Conservation (phyloP, 2,888 invertebrate genomes). For the Leptinotarsa peninsularis region DNA sequence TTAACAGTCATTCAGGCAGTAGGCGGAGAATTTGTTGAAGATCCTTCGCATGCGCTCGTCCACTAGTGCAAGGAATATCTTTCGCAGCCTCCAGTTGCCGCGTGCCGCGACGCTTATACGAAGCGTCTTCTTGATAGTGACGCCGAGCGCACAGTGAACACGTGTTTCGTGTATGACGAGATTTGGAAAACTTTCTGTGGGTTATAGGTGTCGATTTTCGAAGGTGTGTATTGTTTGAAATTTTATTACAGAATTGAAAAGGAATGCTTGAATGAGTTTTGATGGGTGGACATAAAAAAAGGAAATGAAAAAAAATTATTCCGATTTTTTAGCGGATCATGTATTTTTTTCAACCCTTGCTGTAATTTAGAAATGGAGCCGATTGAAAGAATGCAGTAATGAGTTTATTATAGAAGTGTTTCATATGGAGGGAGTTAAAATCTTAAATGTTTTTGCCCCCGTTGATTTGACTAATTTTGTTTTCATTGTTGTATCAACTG, state of each 20-base stretch:
- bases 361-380: too few relatives aligned
- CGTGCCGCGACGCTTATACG: conserved; percentile 48
- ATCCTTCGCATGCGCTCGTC: conserved; percentile 57
- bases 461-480: too few relatives aligned
- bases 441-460: too few relatives aligned
- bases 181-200: conserved; percentile 13
- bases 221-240: neutral
- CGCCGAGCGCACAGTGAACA: conserved; percentile 37
- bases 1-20: conserved; percentile 61
- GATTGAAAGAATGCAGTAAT: too few relatives aligned
- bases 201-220: conserved; percentile 17
- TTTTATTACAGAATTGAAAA: neutral
- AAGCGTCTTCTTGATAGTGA: conserved; percentile 35
- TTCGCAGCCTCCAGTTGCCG: conserved; percentile 59
- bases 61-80: conserved; percentile 24
- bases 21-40: conserved; percentile 54
- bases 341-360: too few relatives aligned
- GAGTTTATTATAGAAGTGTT: too few relatives aligned
- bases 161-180: conserved; percentile 31
- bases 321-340: too few relatives aligned
- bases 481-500: too few relatives aligned
- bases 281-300: too few relatives aligned
- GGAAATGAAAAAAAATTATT: too few relatives aligned
- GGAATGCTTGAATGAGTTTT: too few relatives aligned
- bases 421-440: too few relatives aligned